phyloP scores from a whole-genome alignment of 2,113 vertebrate genomes.

The Paedocypris sp. region DNA sequence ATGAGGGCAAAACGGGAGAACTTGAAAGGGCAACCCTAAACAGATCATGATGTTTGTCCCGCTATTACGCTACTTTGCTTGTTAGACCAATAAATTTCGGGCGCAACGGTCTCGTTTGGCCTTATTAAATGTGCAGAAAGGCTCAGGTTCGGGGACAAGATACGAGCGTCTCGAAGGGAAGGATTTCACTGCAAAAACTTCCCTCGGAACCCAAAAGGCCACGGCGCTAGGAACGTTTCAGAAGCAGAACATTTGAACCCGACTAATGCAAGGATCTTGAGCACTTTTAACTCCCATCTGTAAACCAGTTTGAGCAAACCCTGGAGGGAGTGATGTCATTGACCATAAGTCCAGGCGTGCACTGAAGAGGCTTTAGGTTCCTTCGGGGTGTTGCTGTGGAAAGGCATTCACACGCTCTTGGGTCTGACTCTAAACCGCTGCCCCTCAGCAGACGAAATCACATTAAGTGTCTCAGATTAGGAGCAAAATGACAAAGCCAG shows the following conservation, averaged over 20 bases:
- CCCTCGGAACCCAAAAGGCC: not conserved
- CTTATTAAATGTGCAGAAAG: constrained; percentile 36
- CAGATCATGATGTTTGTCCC: constrained; percentile 43
- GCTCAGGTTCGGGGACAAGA: constrained; percentile 30
- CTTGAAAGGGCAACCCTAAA: constrained; percentile 46
- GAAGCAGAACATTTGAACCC: not conserved
- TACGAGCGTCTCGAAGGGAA: constrained; percentile 5
- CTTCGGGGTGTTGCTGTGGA: constrained; percentile 28
- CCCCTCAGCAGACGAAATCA: not conserved
- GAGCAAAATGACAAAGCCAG: not conserved
- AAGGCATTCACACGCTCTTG: constrained; percentile 16
- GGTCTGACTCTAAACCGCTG: constrained; percentile 20
- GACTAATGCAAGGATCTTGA: not conserved
- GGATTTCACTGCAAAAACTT: not conserved
- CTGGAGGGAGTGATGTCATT: constrained; percentile 26
- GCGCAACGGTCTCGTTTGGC: constrained; percentile 38
- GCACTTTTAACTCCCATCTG: not conserved
- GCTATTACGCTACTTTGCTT: constrained; percentile 41
- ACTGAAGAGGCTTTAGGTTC: not conserved
- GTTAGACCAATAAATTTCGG: constrained; percentile 41
- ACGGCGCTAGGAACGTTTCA: not conserved
- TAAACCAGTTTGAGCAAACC: not conserved
- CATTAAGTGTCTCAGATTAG: not conserved
- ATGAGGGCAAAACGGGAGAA: constrained; percentile 40
- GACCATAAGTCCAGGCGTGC: not conserved